Percentiles rank a stretch among this genome's conserved stretches.
phyloP scores from a whole-genome alignment of 2,797 vertebrate genomes.

The Lepilemur septentrionalis region DNA sequence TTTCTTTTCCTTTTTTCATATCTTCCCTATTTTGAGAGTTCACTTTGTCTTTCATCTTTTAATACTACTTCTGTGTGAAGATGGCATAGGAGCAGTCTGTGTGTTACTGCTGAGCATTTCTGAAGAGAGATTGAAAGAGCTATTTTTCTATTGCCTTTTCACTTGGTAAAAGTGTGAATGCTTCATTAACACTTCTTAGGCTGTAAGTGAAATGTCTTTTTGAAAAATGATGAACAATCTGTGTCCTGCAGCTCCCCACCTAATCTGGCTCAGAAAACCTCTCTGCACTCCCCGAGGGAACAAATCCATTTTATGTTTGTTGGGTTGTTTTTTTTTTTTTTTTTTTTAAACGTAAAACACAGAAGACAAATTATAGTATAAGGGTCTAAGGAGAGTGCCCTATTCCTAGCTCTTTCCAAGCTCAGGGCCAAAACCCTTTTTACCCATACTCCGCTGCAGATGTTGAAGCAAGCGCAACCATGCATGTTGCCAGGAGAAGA shows the following conservation, averaged over 20 bases:
- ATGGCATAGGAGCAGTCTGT: not conserved
- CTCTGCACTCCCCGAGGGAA: not conserved
- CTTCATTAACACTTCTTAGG: conserved; percentile 62
- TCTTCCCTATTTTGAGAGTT: not conserved
- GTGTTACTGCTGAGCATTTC: conserved; percentile 10
- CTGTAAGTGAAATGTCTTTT: conserved; percentile 54
- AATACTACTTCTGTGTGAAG: not conserved
- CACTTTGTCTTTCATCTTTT: conserved; percentile 12
- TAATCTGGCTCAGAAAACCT: not conserved
- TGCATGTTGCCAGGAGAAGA: not conserved
- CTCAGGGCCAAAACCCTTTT: not conserved
- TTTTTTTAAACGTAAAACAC: not conserved
- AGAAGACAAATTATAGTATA: not conserved
- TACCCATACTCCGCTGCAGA: not conserved
- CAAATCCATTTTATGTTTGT: not conserved
- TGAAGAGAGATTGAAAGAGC: conserved; percentile 25
- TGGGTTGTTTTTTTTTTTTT: not conserved
- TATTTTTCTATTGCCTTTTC: conserved; percentile 43
- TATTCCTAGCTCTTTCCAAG: not conserved
- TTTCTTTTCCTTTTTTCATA: not conserved
- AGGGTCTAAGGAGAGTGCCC: not conserved
- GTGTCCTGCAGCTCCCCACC: not conserved
- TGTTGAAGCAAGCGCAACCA: not conserved
- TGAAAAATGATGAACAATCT: conserved; percentile 54
- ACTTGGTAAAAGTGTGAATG: conserved; percentile 56